Evolutionary conservation across 2,113 vertebrate genomes (phyloP), one percentile per base, ranked within the genome.

Genomic region (Dromaius novaehollandiae): DNA sequence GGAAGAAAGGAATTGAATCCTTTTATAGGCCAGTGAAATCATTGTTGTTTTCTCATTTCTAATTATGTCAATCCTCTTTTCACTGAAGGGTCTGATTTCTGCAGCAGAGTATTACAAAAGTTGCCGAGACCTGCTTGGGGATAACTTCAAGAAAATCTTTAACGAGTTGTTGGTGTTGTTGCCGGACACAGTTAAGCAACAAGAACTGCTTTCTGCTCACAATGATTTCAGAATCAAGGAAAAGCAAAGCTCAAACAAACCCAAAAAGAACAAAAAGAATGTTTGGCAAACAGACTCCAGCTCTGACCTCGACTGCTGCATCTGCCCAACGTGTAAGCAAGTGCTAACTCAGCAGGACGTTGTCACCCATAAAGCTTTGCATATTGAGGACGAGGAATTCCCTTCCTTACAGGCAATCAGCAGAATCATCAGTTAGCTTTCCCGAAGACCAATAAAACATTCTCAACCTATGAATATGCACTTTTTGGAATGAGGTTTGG

Each of bases 401-500:
- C 99, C 99, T 8, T 99, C 99, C 70, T 96, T 99, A 75, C 99
- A 99, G 95, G 99, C 99, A 6, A 99, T 99, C 81, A 98, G 99
- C 98, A 98, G 99, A 51, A 98, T 99, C 94, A 99, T 99, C 97
- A 99, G 98, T 97, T 99, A 99, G 98, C 98, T 97, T 34, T 79
- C 9, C 76, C 15, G 11, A 9, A 70, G 14, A 42, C 69, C 92
- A 93, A 82, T 94, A 70, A 83, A 64, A n/a, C 73, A 7, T 85
- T 84, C 58, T 84, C 86, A n/a, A 13, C 64, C 73, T 44, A 18
- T 7, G 53, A 61, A 83, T 28, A 75, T 69, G 95, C 95, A 83
- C 93, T 79, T 92, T 82, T 88, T 88, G 96, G 73, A 69, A 13
- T 20, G 86, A 93, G 96, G 53, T 82, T 86, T 89, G 96, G 63